Percentiles rank a stretch among this genome's conserved stretches.
Evolutionary conservation across 2,113 vertebrate species (phyloP).

Genomic region (Pampusana beccarii): DNA sequence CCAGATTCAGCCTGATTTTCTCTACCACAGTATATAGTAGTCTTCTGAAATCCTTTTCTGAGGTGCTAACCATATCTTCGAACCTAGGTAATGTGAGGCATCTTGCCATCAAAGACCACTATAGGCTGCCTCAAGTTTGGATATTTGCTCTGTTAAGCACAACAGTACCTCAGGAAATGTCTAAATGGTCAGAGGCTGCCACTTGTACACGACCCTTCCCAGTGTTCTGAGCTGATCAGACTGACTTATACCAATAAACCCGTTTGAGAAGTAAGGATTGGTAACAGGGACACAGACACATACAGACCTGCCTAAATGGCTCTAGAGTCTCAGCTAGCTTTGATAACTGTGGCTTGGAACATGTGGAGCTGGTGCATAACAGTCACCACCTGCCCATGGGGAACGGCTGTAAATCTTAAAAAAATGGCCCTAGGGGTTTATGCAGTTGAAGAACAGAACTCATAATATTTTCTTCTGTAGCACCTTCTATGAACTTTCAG

Average conservation of each 20-base stretch:
- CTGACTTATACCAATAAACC: neutral
- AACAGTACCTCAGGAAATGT: neutral
- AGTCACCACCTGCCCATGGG: neutral
- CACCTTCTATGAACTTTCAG: neutral
- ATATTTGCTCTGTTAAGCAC: neutral
- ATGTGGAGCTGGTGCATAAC: neutral
- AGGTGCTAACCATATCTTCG: neutral
- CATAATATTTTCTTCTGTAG: neutral
- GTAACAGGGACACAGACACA: neutral
- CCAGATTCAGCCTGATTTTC: neutral
- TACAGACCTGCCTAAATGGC: neutral
- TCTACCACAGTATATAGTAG: neutral
- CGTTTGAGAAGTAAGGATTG: neutral
- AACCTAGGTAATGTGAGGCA: neutral
- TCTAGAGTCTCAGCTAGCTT: neutral
- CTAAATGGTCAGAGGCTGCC: neutral
- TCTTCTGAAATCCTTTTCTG: neutral
- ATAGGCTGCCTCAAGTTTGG: neutral
- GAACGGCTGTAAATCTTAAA: neutral
- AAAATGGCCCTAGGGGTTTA: neutral
- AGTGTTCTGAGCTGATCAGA: neutral
- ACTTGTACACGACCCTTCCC: neutral
- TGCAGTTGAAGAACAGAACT: neutral
- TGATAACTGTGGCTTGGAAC: neutral
- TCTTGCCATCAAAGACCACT: neutral